phyloP scores from a whole-genome alignment of 2,888 invertebrate species.

The Heliconius ethilla region DNA sequence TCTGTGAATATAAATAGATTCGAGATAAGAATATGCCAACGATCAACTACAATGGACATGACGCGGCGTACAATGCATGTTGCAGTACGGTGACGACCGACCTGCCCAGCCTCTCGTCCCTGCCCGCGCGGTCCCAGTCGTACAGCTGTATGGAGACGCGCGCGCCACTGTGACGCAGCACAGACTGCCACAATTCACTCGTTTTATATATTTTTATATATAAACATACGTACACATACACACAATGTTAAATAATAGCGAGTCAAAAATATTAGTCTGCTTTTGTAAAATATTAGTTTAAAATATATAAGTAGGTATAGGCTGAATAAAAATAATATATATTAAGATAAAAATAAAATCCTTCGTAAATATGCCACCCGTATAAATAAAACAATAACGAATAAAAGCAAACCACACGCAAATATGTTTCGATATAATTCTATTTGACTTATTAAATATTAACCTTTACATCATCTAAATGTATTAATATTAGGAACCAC shows the following conservation, averaged over 20 bases:
- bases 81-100: constrained; percentile 69
- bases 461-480: constrained; percentile 22
- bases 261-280: constrained; percentile 36
- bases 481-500: background rate
- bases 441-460: constrained; percentile 41
- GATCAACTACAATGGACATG: constrained; percentile 2
- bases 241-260: constrained; percentile 21
- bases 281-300: constrained; percentile 20
- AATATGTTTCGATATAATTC: constrained; percentile 3
- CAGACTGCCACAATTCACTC: constrained; percentile 75
- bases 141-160: constrained; percentile 84
- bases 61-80: constrained; percentile 9
- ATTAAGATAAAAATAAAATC: constrained; percentile 6
- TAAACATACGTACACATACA: constrained; percentile 39
- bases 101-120: constrained; percentile 97
- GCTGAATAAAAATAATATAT: background rate
- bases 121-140: constrained; percentile 96
- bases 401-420: constrained; percentile 47
- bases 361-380: constrained; percentile 26
- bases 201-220: constrained; percentile 43
- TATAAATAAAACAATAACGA: background rate
- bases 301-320: background rate
- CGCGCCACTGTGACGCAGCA: constrained; percentile 66
- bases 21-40: background rate
- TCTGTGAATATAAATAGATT: background rate